Evolutionary conservation across 2,888 invertebrate species (phyloP).

Genomic region (Timema cristinae): DNA sequence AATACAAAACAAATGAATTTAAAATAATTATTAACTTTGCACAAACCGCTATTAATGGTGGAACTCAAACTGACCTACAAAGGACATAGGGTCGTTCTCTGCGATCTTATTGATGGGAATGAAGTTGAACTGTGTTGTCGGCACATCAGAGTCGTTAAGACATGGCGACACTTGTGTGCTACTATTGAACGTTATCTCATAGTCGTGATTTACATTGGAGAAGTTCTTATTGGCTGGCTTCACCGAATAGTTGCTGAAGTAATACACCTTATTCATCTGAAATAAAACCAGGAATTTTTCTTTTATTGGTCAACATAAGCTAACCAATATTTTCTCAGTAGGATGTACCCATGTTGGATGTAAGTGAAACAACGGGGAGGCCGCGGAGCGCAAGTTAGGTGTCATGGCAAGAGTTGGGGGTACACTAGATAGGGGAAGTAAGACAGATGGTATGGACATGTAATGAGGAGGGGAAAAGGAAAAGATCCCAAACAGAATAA

Average conservation of each 20-base stretch:
- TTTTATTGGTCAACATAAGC: too few species aligned
- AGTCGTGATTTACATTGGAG: slow-evolving; percentile 81
- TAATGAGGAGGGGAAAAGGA: too few species aligned
- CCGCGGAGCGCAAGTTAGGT: too few species aligned
- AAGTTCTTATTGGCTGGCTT: slow-evolving; percentile 94
- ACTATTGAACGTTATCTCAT: slow-evolving; percentile 84
- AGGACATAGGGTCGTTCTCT: slow-evolving; percentile 58
- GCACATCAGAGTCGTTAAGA: slow-evolving; percentile 60
- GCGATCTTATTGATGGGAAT: slow-evolving; percentile 70
- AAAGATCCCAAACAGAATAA: too few species aligned
- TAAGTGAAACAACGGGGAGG: too few species aligned
- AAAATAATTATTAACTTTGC: background rate
- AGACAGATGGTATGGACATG: too few species aligned
- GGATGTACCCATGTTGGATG: too few species aligned
- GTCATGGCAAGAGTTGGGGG: too few species aligned
- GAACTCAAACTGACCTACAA: slow-evolving; percentile 59
- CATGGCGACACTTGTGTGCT: slow-evolving; percentile 61
- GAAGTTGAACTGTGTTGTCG: slow-evolving; percentile 73
- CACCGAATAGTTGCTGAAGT: slow-evolving; percentile 75
- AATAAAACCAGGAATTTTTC: too few species aligned
- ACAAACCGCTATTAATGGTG: background rate
- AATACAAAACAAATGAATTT: slow-evolving; percentile 20
- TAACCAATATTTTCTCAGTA: too few species aligned
- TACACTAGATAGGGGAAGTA: too few species aligned
- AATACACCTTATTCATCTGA: slow-evolving; percentile 79